Conservation (phyloP, 2,888 invertebrate genomes). For the Plebejus anna region DNA sequence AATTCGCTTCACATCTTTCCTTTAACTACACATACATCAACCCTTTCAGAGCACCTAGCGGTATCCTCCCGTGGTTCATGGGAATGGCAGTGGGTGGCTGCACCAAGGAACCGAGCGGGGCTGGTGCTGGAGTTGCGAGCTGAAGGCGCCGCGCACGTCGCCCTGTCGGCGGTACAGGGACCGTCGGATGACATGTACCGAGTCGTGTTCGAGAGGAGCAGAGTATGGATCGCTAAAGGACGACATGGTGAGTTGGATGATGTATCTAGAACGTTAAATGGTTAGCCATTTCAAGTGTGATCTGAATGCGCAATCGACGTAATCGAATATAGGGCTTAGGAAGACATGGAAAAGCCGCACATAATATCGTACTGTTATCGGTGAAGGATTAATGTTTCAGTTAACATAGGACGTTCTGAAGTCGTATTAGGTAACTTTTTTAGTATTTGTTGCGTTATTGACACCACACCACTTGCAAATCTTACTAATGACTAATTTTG, state of each 20-base stretch:
- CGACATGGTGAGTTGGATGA: constrained; percentile 75
- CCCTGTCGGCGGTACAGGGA: constrained; percentile 76
- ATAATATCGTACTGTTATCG: too few relatives aligned
- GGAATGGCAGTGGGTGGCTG: constrained; percentile 83
- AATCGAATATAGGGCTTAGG: too few relatives aligned
- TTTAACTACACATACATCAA: not conserved
- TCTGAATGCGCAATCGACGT: too few relatives aligned
- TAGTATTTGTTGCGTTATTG: too few relatives aligned
- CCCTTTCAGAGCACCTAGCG: constrained; percentile 80
- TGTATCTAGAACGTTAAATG: not conserved
- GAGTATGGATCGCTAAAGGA: constrained; percentile 83
- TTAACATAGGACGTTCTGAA: too few relatives aligned
- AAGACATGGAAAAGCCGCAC: too few relatives aligned
- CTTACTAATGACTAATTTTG: too few relatives aligned
- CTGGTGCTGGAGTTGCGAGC: constrained; percentile 81
- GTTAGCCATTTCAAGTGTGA: too few relatives aligned
- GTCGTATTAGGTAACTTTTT: too few relatives aligned
- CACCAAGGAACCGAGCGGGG: constrained; percentile 82
- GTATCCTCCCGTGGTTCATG: constrained; percentile 82
- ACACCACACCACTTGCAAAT: too few relatives aligned
- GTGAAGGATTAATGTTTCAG: too few relatives aligned
- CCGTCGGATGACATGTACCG: constrained; percentile 82
- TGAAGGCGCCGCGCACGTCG: constrained; percentile 80
- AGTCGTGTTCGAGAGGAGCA: constrained; percentile 81
- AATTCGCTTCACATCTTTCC: too few relatives aligned